These are phyloP conservation scores for Hylaeus volcanicus DNA, from an alignment of 1,140 invertebrate genomes.

Conservation along the genomic window DNA sequence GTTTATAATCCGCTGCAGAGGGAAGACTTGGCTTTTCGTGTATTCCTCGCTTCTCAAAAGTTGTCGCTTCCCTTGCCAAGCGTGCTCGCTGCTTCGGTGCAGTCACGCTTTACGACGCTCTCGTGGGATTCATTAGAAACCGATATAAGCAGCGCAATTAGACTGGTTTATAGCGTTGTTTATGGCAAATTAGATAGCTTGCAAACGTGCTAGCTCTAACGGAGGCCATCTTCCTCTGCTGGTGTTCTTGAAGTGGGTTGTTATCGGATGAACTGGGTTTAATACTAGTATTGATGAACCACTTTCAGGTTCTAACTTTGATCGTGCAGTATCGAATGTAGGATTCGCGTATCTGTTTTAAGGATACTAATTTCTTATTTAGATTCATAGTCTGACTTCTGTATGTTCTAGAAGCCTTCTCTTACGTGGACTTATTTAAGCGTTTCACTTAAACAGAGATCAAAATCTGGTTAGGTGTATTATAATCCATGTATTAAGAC, in stretches of 20 bases:
- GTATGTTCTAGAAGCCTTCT: no score
- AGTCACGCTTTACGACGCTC: constrained; percentile 21
- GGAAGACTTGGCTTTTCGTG: not conserved
- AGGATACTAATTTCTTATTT: no score
- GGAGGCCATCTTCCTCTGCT: not conserved
- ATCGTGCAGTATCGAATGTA: no score
- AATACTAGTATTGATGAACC: no score
- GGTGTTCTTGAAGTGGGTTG: not conserved
- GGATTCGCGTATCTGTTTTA: no score
- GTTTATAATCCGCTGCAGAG: constrained; percentile 47
- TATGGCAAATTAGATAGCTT: constrained; percentile 20
- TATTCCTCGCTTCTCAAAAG: not conserved
- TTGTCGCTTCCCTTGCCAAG: not conserved
- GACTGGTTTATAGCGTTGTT: constrained; percentile 22
- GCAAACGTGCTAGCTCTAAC: not conserved
- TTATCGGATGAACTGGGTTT: not conserved
- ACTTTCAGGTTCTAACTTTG: no score
- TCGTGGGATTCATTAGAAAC: constrained; percentile 33
- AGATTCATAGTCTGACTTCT: no score
- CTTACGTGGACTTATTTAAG: no score
- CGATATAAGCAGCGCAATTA: constrained; percentile 52
- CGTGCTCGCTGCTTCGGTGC: not conserved
- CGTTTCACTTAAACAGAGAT: no score
- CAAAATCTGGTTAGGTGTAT: no score
- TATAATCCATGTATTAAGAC: no score